Evolutionary conservation across 2,888 invertebrate species (phyloP).

Genomic region (Agapostemon virescens): DNA sequence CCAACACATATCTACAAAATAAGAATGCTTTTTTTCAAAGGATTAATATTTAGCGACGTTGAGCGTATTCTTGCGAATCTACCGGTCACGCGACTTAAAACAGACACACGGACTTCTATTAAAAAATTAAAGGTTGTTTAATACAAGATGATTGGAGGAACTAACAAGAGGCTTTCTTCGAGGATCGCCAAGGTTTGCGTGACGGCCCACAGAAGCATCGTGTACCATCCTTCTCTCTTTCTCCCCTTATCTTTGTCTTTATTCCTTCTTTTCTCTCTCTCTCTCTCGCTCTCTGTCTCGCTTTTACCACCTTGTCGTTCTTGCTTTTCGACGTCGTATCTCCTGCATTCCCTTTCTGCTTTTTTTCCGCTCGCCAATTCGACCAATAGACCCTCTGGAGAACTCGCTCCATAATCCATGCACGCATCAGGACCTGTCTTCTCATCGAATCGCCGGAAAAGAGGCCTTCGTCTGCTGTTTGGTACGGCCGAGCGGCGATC

Average conservation of each 20-base stretch:
- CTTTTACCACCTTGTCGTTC: conserved; percentile 23
- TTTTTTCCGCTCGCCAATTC: conserved; percentile 54
- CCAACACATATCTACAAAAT: not conserved
- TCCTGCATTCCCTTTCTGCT: conserved; percentile 43
- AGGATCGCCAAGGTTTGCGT: conserved; percentile 53
- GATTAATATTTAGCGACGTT: not conserved
- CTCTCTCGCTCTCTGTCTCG: conserved; percentile 8
- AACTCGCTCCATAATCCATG: conserved; percentile 62
- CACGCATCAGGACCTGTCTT: conserved; percentile 50
- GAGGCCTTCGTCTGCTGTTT: conserved; percentile 30
- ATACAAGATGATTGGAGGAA: conserved; percentile 50
- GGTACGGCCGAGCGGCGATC: conserved; percentile 22
- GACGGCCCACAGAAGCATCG: conserved; percentile 51
- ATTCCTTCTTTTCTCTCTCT: not conserved
- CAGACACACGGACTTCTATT: conserved; percentile 28
- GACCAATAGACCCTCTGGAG: conserved; percentile 57
- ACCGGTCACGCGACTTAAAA: conserved; percentile 22
- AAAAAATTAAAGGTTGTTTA: conserved; percentile 60
- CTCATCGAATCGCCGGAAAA: conserved; percentile 52
- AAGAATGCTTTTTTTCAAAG: not conserved
- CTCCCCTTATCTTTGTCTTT: not conserved
- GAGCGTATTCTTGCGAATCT: not conserved
- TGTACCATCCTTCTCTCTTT: not conserved
- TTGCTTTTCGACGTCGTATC: conserved; percentile 49
- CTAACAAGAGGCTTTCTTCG: conserved; percentile 58